Percentiles rank a stretch among this genome's conserved stretches.
These are phyloP conservation scores for Lepas anatifera DNA, from an alignment of 2,888 invertebrate species.

Conservation along the genomic window DNA sequence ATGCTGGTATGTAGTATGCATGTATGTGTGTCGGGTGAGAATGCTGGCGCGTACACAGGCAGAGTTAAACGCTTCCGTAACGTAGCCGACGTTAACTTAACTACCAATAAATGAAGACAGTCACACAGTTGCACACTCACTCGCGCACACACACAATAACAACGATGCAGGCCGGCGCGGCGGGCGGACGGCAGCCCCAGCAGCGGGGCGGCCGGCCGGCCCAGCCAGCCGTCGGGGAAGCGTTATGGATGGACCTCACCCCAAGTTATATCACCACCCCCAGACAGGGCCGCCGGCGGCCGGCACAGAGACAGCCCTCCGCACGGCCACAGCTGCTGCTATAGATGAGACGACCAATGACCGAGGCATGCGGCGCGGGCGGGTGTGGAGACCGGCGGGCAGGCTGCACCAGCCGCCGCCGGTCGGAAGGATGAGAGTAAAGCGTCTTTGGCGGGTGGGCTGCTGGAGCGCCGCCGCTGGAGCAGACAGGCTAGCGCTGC, in stretches of 20 bases:
- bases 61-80: constrained; percentile 5
- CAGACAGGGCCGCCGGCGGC: too few species aligned
- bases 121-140: too few species aligned
- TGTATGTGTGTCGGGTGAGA: constrained; percentile 8
- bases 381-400: neutral
- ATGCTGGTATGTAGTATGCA: constrained; percentile 9
- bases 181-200: too few species aligned
- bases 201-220: too few species aligned
- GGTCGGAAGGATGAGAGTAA: neutral
- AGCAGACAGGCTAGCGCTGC: neutral
- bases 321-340: too few species aligned
- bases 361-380: neutral
- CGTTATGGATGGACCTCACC: too few species aligned
- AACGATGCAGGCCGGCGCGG: neutral
- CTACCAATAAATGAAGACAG: constrained; percentile 8
- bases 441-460: neutral
- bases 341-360: neutral
- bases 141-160: constrained; percentile 3
- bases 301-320: too few species aligned
- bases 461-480: neutral
- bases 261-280: too few species aligned
- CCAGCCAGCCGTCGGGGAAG: too few species aligned
- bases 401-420: neutral
- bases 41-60: neutral
- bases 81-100: constrained; percentile 11